Conservation (phyloP, 2,113 vertebrate genomes). For the Nansenia antarctica region DNA sequence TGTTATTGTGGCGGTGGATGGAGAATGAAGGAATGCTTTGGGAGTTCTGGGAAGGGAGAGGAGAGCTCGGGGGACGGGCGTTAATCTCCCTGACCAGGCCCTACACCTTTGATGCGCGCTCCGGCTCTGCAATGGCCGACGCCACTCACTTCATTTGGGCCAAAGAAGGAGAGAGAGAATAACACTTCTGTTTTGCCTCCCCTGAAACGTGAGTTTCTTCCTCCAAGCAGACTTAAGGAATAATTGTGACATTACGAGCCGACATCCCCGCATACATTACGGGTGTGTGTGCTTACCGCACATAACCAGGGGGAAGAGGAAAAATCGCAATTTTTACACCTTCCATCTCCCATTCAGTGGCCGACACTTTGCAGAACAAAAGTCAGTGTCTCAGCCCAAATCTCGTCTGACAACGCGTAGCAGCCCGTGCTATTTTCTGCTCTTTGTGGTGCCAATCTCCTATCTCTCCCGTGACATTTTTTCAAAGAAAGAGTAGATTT, state of each 20-base stretch:
- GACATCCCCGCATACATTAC: conserved; percentile 83
- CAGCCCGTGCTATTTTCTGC: conserved; percentile 95
- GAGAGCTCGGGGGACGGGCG: conserved; percentile 80
- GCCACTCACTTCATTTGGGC: conserved; percentile 83
- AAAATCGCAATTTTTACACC: conserved; percentile 89
- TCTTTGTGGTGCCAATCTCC: conserved; percentile 99
- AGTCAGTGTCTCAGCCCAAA: conserved; percentile 99
- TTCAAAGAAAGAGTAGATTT: conserved; percentile 99
- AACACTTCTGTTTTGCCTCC: conserved; percentile 76
- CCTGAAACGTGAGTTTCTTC: conserved; percentile 79
- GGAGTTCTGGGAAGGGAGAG: conserved; percentile 91
- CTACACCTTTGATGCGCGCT: conserved; percentile 86
- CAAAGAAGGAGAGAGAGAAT: conserved; percentile 81
- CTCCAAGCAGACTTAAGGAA: conserved; percentile 80
- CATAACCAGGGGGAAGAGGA: conserved; percentile 84
- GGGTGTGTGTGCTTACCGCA: conserved; percentile 83
- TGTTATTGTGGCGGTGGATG: conserved; percentile 86
- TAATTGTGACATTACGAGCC: conserved; percentile 89
- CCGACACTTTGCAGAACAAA: conserved; percentile 93
- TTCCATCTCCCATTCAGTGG: conserved; percentile 92
- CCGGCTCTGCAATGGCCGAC: conserved; percentile 80
- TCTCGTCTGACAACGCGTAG: conserved; percentile 99
- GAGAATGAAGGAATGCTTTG: conserved; percentile 85
- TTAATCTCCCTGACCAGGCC: conserved; percentile 85
- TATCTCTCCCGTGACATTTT: conserved; percentile 99